phyloP scores from a whole-genome alignment of 2,113 vertebrate genomes.

The Coryphaenoides rupestris region DNA sequence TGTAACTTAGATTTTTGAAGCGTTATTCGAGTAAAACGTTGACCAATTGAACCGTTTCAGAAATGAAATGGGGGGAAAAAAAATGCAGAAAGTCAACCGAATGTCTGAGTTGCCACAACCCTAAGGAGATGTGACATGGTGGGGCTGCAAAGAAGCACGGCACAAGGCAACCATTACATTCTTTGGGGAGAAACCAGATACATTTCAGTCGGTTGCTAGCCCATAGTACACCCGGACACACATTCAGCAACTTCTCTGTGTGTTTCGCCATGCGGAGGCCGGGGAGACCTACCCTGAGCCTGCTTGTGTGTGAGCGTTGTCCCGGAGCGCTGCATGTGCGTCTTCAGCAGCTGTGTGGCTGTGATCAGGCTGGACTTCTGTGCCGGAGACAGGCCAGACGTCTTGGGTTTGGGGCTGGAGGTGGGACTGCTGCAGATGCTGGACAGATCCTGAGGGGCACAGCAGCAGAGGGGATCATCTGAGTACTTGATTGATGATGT shows the following conservation, averaged over 20 bases:
- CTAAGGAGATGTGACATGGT: too few relatives aligned
- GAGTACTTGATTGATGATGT: too few relatives aligned
- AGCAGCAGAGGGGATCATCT: constrained; percentile 4
- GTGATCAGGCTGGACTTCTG: constrained; percentile 86
- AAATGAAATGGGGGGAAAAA: too few relatives aligned
- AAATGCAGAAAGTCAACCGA: too few relatives aligned
- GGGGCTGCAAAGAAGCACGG: too few relatives aligned
- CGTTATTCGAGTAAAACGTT: too few relatives aligned
- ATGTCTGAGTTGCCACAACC: too few relatives aligned
- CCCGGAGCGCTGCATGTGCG: constrained; percentile 84
- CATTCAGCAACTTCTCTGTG: constrained; percentile 4
- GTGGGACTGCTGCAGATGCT: constrained; percentile 96
- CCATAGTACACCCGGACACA: neutral
- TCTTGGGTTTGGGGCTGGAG: constrained; percentile 92
- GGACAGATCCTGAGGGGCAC: constrained; percentile 81
- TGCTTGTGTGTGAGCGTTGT: constrained; percentile 85
- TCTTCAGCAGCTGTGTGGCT: constrained; percentile 85
- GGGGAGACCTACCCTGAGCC: constrained; percentile 82
- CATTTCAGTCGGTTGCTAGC: too few relatives aligned
- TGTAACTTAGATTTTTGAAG: too few relatives aligned
- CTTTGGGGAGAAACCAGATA: too few relatives aligned
- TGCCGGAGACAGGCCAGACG: constrained; percentile 76
- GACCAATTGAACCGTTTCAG: too few relatives aligned
- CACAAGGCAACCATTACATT: too few relatives aligned
- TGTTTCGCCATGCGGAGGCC: neutral